Conservation (phyloP, 2,113 vertebrate genomes). For the Anhinga anhinga region DNA sequence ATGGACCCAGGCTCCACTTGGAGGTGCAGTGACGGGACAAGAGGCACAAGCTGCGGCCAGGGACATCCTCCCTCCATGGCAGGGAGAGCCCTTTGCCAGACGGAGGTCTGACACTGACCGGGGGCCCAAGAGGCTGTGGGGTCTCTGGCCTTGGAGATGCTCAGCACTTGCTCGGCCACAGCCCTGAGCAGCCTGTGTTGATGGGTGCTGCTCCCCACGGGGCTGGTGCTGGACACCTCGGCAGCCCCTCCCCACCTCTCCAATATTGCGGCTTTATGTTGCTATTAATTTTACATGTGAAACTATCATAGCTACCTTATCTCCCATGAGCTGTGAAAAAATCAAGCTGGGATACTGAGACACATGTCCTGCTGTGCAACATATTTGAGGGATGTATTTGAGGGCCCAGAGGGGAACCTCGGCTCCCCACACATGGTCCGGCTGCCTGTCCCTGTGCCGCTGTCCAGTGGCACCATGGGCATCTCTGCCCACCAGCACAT, state of each 20-base stretch:
- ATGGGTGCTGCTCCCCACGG: background rate
- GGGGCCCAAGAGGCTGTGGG: fast-evolving
- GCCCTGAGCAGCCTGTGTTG: background rate
- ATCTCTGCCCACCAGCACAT: background rate
- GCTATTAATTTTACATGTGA: background rate
- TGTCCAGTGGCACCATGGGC: background rate
- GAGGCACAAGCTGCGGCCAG: background rate
- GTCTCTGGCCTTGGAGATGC: background rate
- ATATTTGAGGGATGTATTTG: too few relatives aligned
- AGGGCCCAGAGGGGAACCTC: too few relatives aligned
- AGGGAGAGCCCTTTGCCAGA: background rate
- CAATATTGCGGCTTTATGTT: fast-evolving
- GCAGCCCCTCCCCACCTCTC: too few relatives aligned
- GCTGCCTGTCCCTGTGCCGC: background rate
- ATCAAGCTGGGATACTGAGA: background rate
- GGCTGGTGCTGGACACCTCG: background rate
- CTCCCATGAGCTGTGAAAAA: background rate
- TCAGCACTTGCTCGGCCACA: background rate
- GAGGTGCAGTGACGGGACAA: background rate
- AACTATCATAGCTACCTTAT: background rate
- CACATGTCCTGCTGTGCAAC: too few relatives aligned
- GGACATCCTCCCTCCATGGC: background rate
- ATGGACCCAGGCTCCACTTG: background rate
- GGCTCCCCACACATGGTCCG: fast-evolving
- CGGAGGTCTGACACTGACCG: fast-evolving